Conservation (phyloP, 2,888 invertebrate genomes). For the Mamestra brassicae region DNA sequence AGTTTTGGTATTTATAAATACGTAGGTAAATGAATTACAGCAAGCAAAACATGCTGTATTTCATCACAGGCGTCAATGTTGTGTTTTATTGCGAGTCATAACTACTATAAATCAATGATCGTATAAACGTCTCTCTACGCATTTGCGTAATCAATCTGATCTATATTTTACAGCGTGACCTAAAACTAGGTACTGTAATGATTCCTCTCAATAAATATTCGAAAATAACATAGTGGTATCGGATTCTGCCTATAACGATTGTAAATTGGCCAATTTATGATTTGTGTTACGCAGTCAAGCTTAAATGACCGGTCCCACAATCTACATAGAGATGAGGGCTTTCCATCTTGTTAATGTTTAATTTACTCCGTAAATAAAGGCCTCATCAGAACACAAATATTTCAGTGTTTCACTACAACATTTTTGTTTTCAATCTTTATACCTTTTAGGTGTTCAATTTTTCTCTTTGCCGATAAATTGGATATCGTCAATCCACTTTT, state of each 20-base stretch:
- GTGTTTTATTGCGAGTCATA: slow-evolving; percentile 29
- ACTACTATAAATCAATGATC: slow-evolving; percentile 35
- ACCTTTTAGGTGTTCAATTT: slow-evolving; percentile 59
- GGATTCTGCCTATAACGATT: slow-evolving; percentile 10
- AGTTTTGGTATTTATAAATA: slow-evolving; percentile 1
- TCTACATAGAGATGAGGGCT: slow-evolving; percentile 68
- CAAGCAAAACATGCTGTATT: too few relatives aligned
- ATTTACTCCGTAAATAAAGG: slow-evolving; percentile 59
- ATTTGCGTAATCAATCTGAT: slow-evolving; percentile 37
- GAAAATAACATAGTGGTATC: slow-evolving; percentile 2
- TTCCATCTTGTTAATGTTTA: slow-evolving; percentile 64
- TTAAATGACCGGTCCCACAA: slow-evolving; percentile 57
- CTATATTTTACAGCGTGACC: slow-evolving; percentile 22
- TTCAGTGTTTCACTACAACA: slow-evolving; percentile 35
- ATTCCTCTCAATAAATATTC: slow-evolving; percentile 1
- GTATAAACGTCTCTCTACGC: slow-evolving; percentile 25
- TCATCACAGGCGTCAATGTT: slow-evolving; percentile 11
- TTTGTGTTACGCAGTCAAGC: slow-evolving; percentile 41
- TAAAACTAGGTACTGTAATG: slow-evolving; percentile 2
- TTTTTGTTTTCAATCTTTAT: slow-evolving; percentile 61
- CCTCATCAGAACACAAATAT: slow-evolving; percentile 45
- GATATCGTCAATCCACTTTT: slow-evolving; percentile 70
- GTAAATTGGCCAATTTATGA: slow-evolving; percentile 39
- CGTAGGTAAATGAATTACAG: too few relatives aligned
- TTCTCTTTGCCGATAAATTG: slow-evolving; percentile 69